These are phyloP conservation scores for Harpegnathos saltator DNA, from an alignment of 1,140 invertebrate species.

Conservation along the genomic window DNA sequence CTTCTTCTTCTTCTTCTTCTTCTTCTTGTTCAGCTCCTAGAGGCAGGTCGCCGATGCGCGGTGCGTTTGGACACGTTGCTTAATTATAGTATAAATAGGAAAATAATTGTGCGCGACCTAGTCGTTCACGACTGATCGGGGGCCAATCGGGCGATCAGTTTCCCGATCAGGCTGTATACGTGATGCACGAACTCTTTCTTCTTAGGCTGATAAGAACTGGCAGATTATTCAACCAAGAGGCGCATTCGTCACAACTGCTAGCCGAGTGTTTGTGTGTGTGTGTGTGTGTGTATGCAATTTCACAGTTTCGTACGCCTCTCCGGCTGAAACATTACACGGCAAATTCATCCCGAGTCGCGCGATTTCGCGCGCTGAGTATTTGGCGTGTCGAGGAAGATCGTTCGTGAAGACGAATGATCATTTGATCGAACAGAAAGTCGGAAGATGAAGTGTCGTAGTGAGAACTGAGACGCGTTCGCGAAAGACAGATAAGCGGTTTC, in stretches of 20 bases:
- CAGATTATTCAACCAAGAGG: constrained; percentile 20
- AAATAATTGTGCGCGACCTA: constrained; percentile 29
- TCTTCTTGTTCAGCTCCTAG: constrained; percentile 15
- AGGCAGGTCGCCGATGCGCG: constrained; percentile 14
- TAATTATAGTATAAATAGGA: constrained; percentile 42
- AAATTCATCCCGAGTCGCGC: constrained; percentile 15
- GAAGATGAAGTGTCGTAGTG: not conserved
- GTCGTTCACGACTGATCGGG: constrained; percentile 7
- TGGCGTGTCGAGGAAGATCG: not conserved
- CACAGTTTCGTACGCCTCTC: not conserved
- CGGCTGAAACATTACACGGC: constrained; percentile 1
- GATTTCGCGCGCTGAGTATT: constrained; percentile 35
- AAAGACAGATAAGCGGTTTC: not conserved
- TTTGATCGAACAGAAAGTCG: not conserved
- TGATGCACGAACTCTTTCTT: constrained; percentile 14
- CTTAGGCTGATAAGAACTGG: constrained; percentile 45
- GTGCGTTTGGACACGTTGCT: constrained; percentile 10
- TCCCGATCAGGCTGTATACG: constrained; percentile 26
- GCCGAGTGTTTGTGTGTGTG: not conserved
- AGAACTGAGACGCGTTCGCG: constrained; percentile 9
- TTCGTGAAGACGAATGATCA: too few species aligned
- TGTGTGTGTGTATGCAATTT: too few species aligned
- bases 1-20: too few species aligned
- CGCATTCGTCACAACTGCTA: not conserved
- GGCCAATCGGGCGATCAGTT: constrained; percentile 10